Evolutionary conservation across 2,113 vertebrate species (phyloP).

Genomic region (Pluvianellus socialis): DNA sequence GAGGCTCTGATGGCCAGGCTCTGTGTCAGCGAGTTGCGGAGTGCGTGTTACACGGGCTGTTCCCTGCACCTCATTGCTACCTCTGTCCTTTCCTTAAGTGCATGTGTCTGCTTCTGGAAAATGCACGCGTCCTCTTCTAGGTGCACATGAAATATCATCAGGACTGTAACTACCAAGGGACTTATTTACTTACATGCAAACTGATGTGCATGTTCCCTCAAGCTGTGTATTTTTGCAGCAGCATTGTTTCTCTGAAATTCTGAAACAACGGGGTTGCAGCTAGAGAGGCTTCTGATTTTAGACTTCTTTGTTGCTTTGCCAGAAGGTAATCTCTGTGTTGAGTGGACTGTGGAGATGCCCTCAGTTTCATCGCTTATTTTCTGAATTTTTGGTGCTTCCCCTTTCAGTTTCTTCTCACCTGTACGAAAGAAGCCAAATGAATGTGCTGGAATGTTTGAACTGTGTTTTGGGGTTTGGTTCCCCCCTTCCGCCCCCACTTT

Average conservation of each 20-base stretch:
- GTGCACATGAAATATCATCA: neutral
- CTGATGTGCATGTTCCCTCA: neutral
- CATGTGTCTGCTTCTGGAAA: neutral
- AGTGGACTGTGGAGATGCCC: no score
- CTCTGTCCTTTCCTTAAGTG: neutral
- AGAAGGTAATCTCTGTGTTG: no score
- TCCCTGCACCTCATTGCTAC: neutral
- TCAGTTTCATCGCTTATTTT: no score
- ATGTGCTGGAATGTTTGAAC: no score
- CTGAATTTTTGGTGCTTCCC: no score
- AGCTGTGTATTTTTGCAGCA: neutral
- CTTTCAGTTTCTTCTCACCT: no score
- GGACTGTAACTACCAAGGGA: neutral
- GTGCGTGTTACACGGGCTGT: neutral
- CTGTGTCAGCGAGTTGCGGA: neutral
- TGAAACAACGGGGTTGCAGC: neutral
- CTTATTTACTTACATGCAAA: neutral
- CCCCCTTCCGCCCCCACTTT: no score
- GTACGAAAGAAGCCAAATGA: no score
- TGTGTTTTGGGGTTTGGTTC: no score
- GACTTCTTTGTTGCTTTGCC: no score
- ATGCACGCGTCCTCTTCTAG: neutral
- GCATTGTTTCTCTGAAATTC: neutral
- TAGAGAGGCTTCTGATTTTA: neutral
- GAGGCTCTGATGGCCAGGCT: neutral